Percentiles rank a stretch among this genome's conserved stretches.
phyloP scores from a whole-genome alignment of 2,888 invertebrate species.

The Leuctra nigra region DNA sequence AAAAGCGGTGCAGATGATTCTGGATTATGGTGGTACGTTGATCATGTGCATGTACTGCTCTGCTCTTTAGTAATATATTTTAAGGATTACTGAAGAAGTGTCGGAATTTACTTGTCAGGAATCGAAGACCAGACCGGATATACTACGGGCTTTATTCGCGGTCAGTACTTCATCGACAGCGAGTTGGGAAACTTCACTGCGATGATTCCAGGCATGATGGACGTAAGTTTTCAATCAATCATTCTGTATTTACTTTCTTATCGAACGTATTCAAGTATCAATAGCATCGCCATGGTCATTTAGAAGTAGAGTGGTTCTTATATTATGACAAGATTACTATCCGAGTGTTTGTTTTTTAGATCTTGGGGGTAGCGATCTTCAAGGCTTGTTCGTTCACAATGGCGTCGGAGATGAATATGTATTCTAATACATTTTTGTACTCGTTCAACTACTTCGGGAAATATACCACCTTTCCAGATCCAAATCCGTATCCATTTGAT shows the following conservation, averaged over 20 bases:
- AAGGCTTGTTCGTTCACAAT: constrained; percentile 41
- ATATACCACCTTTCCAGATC: constrained; percentile 15
- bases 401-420: constrained; percentile 33
- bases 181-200: constrained; percentile 40
- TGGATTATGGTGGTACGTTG: no score
- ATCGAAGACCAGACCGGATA: constrained; percentile 41
- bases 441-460: constrained; percentile 45
- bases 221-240: constrained; percentile 36
- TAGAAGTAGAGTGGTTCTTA: no score
- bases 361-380: constrained; percentile 42
- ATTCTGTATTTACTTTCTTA: no score
- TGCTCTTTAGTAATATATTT: no score
- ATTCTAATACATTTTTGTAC: constrained; percentile 42
- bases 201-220: constrained; percentile 44
- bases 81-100: no score
- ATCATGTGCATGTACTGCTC: no score
- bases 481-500: not conserved
- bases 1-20: no score
- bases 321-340: not conserved
- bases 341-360: constrained; percentile 35
- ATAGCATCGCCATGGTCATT: no score
- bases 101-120: constrained; percentile 37
- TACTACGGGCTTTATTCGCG: constrained; percentile 40
- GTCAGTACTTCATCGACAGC: constrained; percentile 39
- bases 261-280: no score